These are phyloP conservation scores for Crepidodera aurea DNA, from an alignment of 2,888 invertebrate genomes.

Conservation along the genomic window DNA sequence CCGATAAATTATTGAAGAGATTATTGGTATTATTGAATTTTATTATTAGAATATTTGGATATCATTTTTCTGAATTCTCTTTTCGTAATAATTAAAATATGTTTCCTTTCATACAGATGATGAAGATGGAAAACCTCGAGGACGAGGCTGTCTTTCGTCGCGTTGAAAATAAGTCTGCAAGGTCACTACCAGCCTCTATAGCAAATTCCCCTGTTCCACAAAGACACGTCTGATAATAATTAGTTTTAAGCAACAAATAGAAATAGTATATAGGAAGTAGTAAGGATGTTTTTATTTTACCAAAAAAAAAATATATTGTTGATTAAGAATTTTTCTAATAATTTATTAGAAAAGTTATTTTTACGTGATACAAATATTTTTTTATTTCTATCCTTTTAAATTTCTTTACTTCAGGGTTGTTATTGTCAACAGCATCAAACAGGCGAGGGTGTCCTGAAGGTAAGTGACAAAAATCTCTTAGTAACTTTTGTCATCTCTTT, in stretches of 20 bases:
- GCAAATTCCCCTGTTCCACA: constrained; percentile 53
- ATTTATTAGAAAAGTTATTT: too few species aligned
- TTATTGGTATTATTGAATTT: too few species aligned
- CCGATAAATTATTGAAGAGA: too few species aligned
- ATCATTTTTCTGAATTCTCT: constrained; percentile 1
- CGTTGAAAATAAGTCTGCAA: constrained; percentile 63
- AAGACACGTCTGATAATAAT: constrained; percentile 50
- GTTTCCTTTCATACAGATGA: constrained; percentile 65
- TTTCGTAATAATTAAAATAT: not conserved
- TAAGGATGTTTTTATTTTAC: constrained; percentile 20
- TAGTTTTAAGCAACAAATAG: constrained; percentile 33
- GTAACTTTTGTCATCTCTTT: too few species aligned
- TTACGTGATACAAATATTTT: too few species aligned
- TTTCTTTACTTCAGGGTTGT: too few species aligned
- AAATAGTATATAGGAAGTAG: not conserved
- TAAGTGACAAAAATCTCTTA: too few species aligned
- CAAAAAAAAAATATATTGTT: not conserved
- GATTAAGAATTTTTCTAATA: too few species aligned
- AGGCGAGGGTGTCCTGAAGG: too few species aligned
- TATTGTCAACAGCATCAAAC: too few species aligned
- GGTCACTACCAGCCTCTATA: constrained; percentile 53
- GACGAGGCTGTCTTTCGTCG: constrained; percentile 73
- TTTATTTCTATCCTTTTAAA: too few species aligned
- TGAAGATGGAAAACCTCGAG: constrained; percentile 69
- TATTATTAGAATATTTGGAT: too few species aligned